Conservation (phyloP, 2,113 vertebrate species). For the Urocynchramus pylzowi region DNA sequence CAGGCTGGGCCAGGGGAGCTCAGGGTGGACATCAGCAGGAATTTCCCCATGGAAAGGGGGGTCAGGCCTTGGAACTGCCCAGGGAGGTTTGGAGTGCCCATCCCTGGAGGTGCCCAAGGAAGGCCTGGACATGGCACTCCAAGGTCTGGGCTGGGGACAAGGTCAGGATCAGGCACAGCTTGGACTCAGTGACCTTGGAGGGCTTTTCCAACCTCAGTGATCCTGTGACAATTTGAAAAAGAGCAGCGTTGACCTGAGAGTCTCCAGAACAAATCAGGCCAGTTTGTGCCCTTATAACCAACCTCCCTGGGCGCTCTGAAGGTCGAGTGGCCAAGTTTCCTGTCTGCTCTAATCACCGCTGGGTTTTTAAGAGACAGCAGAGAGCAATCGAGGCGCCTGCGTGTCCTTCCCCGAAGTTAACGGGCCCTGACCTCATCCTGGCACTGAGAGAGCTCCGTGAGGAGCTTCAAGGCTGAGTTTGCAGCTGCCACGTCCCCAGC, state of each 20-base stretch:
- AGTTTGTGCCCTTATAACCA: background rate
- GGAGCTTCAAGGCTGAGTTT: background rate
- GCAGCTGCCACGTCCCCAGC: background rate
- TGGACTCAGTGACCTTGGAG: fast-evolving
- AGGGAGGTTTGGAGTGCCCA: background rate
- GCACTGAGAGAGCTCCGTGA: background rate
- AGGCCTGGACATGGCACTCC: fast-evolving
- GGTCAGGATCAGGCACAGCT: fast-evolving
- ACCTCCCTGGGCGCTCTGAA: background rate
- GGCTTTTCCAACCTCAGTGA: background rate
- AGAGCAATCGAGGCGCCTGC: background rate
- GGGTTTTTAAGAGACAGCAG: background rate
- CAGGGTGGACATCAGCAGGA: background rate
- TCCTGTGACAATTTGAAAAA: background rate
- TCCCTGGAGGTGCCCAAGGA: background rate
- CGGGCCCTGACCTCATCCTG: background rate
- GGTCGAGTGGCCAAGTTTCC: background rate
- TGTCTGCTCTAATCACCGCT: background rate
- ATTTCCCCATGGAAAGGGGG: background rate
- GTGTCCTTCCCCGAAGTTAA: background rate
- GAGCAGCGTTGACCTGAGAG: background rate
- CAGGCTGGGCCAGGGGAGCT: background rate
- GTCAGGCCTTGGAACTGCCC: fast-evolving
- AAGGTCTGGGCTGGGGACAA: background rate
- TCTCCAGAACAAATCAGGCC: background rate